Base-by-base conservation (phyloP, 1,140 invertebrate genomes). In the Tyrophagus putrescentiae region DNA sequence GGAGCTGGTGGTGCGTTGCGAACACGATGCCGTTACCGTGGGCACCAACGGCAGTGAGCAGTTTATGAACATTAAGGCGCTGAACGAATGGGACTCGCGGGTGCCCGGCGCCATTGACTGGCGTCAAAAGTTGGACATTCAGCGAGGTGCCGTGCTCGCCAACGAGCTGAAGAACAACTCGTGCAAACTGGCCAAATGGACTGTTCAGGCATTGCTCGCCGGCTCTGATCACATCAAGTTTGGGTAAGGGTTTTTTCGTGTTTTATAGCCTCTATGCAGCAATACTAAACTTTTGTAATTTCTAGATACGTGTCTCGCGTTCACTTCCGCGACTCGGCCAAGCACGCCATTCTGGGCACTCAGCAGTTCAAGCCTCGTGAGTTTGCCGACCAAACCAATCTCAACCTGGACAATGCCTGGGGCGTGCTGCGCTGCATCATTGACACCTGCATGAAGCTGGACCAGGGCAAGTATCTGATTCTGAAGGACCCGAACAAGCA, bases 351-450 rank as follows among this genome's bases (percentile, higher is more conserved):
- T 63, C 76, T 99, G 33, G 94, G 94, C 28, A 98, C 92, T 4
- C 94, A 98, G 72, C 94, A 98, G 71, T 98, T 95, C 72, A 95
- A 94, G 70, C 96, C 96, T 1, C 83, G 85, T 67, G 95, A 98
- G 75, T 99, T 98, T 74, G 94, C 94, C 6, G 89, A 86, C 3
- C 95, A 99, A 75, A 98, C 98, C 67, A 98, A 95, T 76, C 74
- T 99, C 62, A 98, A 94, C 69, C 94, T 99, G 91, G 96, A 98
- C 70, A 99, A 98, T 73, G 92, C 87, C 1, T 99, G 95, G 95
- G 96, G 94, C 62, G 89, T 99, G 56, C 73, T 99, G n/a, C 79
- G 94, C 4, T 98, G 92, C 70, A 94, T 99, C 65, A 87, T 98
- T 68, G 94, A 99, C 70, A 85, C 94, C 61, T 93, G 92, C 65